phyloP scores from a whole-genome alignment of 2,113 vertebrate genomes.

The Pelusios castaneus region DNA sequence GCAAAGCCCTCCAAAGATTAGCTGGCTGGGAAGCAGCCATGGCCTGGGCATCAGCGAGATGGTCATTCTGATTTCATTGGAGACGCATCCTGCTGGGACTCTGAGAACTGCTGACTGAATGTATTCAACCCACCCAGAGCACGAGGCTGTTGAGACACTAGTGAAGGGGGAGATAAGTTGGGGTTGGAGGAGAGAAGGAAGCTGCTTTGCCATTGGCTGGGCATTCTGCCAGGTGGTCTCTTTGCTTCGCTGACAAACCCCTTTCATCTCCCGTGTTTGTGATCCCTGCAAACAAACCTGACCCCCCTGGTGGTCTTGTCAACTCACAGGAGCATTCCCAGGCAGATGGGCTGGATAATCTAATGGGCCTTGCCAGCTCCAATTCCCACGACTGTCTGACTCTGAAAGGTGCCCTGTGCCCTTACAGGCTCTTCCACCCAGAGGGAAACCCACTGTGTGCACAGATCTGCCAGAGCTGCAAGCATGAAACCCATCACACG shows the following conservation, averaged over 20 bases:
- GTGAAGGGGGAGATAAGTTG: background rate
- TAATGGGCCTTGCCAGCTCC: background rate
- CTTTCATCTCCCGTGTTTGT: conserved; percentile 67
- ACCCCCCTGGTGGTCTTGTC: conserved; percentile 49
- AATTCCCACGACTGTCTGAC: background rate
- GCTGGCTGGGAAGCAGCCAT: background rate
- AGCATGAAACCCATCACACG: background rate
- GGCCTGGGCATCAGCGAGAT: background rate
- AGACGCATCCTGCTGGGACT: rapidly evolving
- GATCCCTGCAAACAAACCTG: conserved; percentile 54
- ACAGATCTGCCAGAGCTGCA: background rate
- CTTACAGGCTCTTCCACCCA: background rate
- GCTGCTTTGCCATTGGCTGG: conserved; percentile 23
- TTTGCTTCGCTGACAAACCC: conserved; percentile 54
- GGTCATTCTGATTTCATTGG: background rate
- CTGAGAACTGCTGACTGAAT: conserved; percentile 35
- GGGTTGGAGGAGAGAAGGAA: conserved; percentile 21
- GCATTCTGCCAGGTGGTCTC: conserved; percentile 56
- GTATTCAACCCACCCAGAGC: conserved; percentile 51
- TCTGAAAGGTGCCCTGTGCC: background rate
- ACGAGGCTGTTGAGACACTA: conserved; percentile 29
- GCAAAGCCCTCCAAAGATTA: rapidly evolving
- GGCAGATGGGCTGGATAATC: conserved; percentile 37
- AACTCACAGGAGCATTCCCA: conserved; percentile 59
- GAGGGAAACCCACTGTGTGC: background rate